phyloP scores from a whole-genome alignment of 2,113 vertebrate species.

The Brienomyrus brachyistius region DNA sequence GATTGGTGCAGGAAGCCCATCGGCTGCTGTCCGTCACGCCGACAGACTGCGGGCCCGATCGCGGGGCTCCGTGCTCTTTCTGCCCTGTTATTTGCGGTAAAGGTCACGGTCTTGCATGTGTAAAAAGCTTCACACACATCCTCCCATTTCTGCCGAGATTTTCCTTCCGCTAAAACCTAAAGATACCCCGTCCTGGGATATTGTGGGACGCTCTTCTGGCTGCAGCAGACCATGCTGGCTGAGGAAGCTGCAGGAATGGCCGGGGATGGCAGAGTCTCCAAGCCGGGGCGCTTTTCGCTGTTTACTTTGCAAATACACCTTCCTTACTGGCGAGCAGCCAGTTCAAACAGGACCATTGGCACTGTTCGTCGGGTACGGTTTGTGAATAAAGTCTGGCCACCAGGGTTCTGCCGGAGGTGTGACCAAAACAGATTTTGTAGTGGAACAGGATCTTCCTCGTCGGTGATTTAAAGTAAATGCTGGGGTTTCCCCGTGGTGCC shows the following conservation, averaged over 20 bases:
- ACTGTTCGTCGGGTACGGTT: neutral
- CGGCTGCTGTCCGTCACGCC: neutral
- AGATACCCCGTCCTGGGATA: neutral
- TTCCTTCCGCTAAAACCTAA: neutral
- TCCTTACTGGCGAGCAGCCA: neutral
- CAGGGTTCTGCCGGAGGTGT: neutral
- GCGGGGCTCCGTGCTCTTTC: neutral
- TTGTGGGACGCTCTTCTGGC: neutral
- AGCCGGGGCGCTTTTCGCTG: neutral
- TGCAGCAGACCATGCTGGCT: neutral
- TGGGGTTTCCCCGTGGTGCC: neutral
- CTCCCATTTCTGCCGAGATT: neutral
- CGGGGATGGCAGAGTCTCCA: neutral
- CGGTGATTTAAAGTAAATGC: neutral
- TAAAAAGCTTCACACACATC: neutral
- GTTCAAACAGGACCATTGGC: neutral
- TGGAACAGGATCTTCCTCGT: neutral
- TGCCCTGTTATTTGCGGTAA: neutral
- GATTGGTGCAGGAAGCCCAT: neutral
- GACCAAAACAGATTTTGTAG: neutral
- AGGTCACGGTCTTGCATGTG: neutral
- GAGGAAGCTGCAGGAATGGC: neutral
- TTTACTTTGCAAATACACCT: neutral
- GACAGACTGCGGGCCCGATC: neutral
- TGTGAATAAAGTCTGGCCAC: constrained; percentile 3